Evolutionary conservation across 2,797 vertebrate species (phyloP), one percentile per base, ranked within the genome.

Genomic region (Falco biarmicus): DNA sequence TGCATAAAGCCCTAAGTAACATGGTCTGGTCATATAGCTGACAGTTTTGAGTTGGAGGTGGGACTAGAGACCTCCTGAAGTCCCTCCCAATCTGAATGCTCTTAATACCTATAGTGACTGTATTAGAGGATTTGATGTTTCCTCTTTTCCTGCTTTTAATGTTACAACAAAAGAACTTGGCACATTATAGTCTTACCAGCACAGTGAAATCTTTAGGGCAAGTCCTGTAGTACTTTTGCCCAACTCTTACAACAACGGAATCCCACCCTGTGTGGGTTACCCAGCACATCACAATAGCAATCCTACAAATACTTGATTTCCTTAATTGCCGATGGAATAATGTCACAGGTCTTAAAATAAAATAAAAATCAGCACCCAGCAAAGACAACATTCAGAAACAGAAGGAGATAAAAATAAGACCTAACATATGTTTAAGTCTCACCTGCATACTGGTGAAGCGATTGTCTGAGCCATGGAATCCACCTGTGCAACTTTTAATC

Each of bases 391-490:
- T 34, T 28, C 39, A 22, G 48, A 86, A 85, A 84, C 0, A 87
- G 12, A 45, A 57, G 14, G 3, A 50, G 13, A 5, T 57, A 60
- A 82, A 91, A 95, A 10, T 28, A 79, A 87, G 48, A 69, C 20
- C 43, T 45, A 76, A n/a, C 2, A 1, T 15, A 84, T 81, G 8
- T 26, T 74, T 79, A 69, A 80, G 68, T 45, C 98, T 98, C 90
- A 99, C 99, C 98, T 99, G 99, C 99, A 99, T 99, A 97, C 94
- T 99, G 89, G 93, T 95, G 97, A 99, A 99, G 80, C 97, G 68
- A 96, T 99, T 99, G 97, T 99, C 99, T 34, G 99, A 99, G 61
- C 99, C 99, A 83, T 99, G 99, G 98, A 99, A 99, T 91, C 99
- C 99, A 31, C 98, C 98, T 5, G 5, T 93, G 96, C 99, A 99